Conservation (phyloP, 2,888 invertebrate genomes). For the Aquatica leii region DNA sequence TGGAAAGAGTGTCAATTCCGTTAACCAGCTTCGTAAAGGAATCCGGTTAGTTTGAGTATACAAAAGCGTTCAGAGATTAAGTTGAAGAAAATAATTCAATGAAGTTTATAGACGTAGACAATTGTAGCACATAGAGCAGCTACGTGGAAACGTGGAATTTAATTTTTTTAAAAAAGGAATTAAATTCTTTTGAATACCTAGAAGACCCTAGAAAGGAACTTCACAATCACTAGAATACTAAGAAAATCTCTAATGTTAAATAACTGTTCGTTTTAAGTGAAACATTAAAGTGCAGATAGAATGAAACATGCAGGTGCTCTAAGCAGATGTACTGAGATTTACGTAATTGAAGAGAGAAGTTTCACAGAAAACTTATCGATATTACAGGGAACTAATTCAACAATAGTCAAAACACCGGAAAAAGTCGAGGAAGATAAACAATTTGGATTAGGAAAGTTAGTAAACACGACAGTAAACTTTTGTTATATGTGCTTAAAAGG, state of each 20-base stretch:
- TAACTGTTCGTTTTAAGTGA: conserved; percentile 13
- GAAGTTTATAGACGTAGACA: no score
- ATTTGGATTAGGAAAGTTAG: conserved; percentile 11
- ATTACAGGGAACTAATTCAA: neutral
- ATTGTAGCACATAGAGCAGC: conserved; percentile 1
- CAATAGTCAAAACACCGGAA: neutral
- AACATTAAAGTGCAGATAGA: neutral
- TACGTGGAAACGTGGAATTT: conserved; percentile 16
- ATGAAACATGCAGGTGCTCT: conserved; percentile 13
- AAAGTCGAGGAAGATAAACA: neutral
- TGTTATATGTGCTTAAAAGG: no score
- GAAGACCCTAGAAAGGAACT: conserved; percentile 41
- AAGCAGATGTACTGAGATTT: conserved; percentile 6
- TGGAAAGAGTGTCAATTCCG: no score
- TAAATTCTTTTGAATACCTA: conserved; percentile 45
- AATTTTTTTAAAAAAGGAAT: conserved; percentile 44
- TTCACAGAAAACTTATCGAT: conserved; percentile 8
- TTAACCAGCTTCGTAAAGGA: no score
- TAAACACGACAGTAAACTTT: conserved; percentile 7
- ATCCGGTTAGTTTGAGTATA: no score
- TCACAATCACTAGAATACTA: conserved; percentile 43
- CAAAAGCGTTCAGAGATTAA: no score
- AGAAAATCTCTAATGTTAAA: conserved; percentile 24
- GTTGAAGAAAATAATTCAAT: no score
- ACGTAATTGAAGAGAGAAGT: conserved; percentile 9